Percentiles rank a stretch among this genome's conserved stretches.
These are phyloP conservation scores for Imbricaverruca yamaguchii DNA, from an alignment of 2,888 invertebrate genomes.

Conservation along the genomic window DNA sequence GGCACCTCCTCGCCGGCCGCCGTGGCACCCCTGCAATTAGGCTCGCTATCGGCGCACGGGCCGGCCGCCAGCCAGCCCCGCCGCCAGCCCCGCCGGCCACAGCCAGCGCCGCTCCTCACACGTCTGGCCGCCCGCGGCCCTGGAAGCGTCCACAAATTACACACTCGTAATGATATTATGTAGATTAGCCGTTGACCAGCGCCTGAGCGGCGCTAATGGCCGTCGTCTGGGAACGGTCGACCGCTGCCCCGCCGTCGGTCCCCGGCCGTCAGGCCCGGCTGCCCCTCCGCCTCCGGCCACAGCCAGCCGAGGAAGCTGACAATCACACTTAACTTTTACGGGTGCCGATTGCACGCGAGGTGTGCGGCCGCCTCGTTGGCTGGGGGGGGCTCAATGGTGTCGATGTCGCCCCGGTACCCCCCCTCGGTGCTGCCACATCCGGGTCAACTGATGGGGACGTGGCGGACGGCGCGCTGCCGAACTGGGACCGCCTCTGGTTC, in stretches of 20 bases:
- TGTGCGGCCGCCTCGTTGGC: background rate
- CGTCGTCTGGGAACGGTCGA: background rate
- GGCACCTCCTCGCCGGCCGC: constrained; percentile 27
- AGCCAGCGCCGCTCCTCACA: background rate
- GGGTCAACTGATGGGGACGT: too few species aligned
- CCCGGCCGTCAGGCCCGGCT: background rate
- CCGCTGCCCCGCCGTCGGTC: background rate
- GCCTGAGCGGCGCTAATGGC: background rate
- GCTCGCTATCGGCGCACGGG: too few species aligned
- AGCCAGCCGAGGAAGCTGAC: background rate
- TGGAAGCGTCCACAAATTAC: constrained; percentile 8
- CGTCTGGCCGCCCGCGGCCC: background rate
- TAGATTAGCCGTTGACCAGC: constrained; percentile 9
- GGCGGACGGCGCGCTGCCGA: too few species aligned
- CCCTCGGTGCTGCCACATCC: too few species aligned
- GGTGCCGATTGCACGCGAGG: background rate
- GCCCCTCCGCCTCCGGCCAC: background rate
- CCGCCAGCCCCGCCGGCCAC: constrained; percentile 33
- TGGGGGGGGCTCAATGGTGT: background rate
- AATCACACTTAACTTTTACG: background rate
- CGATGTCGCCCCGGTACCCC: too few species aligned
- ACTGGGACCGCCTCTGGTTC: too few species aligned
- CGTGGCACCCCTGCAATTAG: constrained; percentile 34
- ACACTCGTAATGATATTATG: constrained; percentile 16
- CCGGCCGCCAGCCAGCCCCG: constrained; percentile 26